Conservation (phyloP, 2,797 vertebrate genomes). For the Luscinia luscinia region DNA sequence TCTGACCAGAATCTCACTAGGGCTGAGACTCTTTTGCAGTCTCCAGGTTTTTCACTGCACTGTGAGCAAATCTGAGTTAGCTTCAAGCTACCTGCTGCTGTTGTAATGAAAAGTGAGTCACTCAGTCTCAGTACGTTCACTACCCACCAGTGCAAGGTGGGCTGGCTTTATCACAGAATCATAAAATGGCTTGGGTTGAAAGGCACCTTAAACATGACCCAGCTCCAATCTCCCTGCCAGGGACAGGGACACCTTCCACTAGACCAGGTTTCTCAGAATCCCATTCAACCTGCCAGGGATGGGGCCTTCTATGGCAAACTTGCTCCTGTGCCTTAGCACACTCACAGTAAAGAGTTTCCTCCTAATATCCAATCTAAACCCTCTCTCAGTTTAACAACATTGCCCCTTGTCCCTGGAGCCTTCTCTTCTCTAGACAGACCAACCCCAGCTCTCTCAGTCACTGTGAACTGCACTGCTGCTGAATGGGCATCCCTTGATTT, state of each 20-base stretch:
- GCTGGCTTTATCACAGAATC: background rate
- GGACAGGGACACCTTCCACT: background rate
- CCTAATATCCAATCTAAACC: background rate
- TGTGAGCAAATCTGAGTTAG: background rate
- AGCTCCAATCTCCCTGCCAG: background rate
- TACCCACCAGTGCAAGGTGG: background rate
- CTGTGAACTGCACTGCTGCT: background rate
- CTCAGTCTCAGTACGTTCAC: background rate
- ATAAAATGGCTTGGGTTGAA: background rate
- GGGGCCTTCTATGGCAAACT: background rate
- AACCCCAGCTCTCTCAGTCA: background rate
- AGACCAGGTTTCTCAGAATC: background rate
- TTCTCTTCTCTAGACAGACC: background rate
- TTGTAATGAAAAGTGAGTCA: background rate
- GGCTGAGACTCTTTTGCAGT: background rate
- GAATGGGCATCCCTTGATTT: background rate
- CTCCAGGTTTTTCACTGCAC: background rate
- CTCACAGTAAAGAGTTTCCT: background rate
- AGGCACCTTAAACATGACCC: background rate
- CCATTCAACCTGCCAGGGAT: background rate
- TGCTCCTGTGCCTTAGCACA: background rate
- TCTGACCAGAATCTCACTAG: background rate
- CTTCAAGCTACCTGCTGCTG: background rate
- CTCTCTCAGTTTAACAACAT: background rate
- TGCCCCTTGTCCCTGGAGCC: background rate